Base-by-base conservation (phyloP, 1,140 invertebrate genomes). In the Charaxes varanes region DNA sequence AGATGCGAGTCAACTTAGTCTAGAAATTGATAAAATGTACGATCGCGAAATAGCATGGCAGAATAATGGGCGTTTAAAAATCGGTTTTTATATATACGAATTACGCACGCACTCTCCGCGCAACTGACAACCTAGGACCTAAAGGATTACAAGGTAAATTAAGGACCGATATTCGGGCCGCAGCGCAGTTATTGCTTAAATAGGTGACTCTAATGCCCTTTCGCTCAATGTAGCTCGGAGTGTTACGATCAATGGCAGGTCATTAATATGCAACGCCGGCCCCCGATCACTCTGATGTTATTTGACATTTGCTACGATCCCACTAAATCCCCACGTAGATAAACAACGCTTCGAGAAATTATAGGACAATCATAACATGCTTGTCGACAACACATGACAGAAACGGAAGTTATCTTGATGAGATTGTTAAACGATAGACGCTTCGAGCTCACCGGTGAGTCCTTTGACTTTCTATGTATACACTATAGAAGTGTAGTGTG, bases 131-230 rank as follows among this genome's bases (percentile, higher is more conserved):
- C 3, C 15, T 19, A 38, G 11, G 26, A 8, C 12, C 14, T 14
- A 13, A 22, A 27, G 12, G 36, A 44, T 30, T 41, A 41, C 41
- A 40, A 47, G 31, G 33, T 30, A 42, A 53, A 61, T 57, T n/a
- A 43, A 17, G 53, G 22, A 30, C 43, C 48, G 40, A 15, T 63
- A 66, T 63, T 63, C 54, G 12, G 44, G 21, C 51, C 60, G 53
- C 54, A 47, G 17, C 26, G 14, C 3, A 13, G 18, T 38, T 36
- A 38, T 53, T 49, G 54, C 60, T 54, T 40, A 53, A 50, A 44
- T 53, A 51, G 45, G 26, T 41, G 43, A 26, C 11, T 26, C n/a
- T 38, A 56, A 56, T 59, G 58, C 54, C 58, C 54, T 59, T 62
- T 51, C 22, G 18, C 26, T 23, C 35, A 19, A 27, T 21, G 45